Evolutionary conservation across 2,113 vertebrate genomes (phyloP), one percentile per base, ranked within the genome.

Genomic region (Dendrocopos noguchii): DNA sequence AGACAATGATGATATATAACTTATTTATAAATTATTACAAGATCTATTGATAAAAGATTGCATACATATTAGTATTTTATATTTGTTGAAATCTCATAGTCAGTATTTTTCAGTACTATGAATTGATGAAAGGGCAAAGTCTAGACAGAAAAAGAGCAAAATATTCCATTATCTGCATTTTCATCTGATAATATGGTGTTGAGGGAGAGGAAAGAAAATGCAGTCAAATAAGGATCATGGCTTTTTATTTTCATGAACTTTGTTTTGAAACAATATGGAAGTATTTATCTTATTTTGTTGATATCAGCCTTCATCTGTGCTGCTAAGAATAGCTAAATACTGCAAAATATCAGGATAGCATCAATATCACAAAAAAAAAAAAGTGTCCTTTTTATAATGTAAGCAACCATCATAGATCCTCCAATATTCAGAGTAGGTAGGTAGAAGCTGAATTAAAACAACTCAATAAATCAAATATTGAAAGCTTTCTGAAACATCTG

Each of bases 391-490:
- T 82, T 78, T 80, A n/a, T 80, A 84, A 76, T 56, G 39, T 82
- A 85, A 95, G 44, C 15, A 44, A 60, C 22, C 14, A 73, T 33
- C 47, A 71, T 27, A 53, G 22, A 36, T 75, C 12, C 6, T 90
- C 53, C 33, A 90, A 36, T 74, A 73, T 53, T 20, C 55, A 65
- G 46, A 90, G 39, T 70, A 83, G 13, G 13, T 47, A 66, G 1
- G 8, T 80, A 68, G 7, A 81, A 65, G 29, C 14, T 83, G 55
- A 87, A 91, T 74, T 82, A 84, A 82, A 89, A 53, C 53, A 87
- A 80, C 12, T 44, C 44, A 84, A 72, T 91, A 85, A 84, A 96
- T 91, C 80, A 95, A 86, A 85, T 72, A 91, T 83, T 80, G 27
- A 78, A 53, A 76, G 29, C 10, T 80, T 22, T 74, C 16, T 47